A percentile compares a stretch with the other conserved stretches of the same genome.
Conservation (phyloP, 2,113 vertebrate genomes). For the Takifugu bimaculatus region DNA sequence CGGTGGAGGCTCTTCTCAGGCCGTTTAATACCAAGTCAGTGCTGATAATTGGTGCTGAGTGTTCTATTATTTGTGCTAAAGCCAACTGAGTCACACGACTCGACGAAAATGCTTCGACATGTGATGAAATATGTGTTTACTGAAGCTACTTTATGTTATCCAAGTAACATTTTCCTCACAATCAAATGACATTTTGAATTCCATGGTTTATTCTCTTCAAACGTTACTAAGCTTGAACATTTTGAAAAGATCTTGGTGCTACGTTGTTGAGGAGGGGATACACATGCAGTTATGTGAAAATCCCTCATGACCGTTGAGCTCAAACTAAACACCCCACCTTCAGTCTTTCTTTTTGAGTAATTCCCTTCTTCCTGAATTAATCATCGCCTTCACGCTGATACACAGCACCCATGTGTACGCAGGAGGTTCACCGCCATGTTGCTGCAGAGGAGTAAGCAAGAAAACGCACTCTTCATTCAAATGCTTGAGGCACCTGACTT, state of each 20-base stretch:
- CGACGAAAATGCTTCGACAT: too few relatives aligned
- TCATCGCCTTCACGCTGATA: slow-evolving; percentile 11
- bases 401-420: not conserved
- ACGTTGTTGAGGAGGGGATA: not conserved
- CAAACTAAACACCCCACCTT: slow-evolving; percentile 25
- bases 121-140: too few relatives aligned
- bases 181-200: too few relatives aligned
- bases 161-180: too few relatives aligned
- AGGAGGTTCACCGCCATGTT: not conserved
- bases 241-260: not conserved
- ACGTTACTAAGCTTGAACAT: not conserved
- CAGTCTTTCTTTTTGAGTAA: slow-evolving; percentile 40
- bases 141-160: not conserved
- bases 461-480: slow-evolving; percentile 27
- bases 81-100: not conserved
- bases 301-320: slow-evolving; percentile 22
- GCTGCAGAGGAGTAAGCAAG: not conserved
- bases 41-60: slow-evolving; percentile 13
- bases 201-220: too few relatives aligned
- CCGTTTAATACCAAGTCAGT: slow-evolving; percentile 2
- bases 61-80: not conserved
- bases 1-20: slow-evolving; percentile 10
- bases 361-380: slow-evolving; percentile 42
- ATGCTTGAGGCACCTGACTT: slow-evolving; percentile 23
- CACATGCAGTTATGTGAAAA: slow-evolving; percentile 19